Evolutionary conservation across 2,888 invertebrate species (phyloP).

Genomic region (Ectropis crepuscularia): DNA sequence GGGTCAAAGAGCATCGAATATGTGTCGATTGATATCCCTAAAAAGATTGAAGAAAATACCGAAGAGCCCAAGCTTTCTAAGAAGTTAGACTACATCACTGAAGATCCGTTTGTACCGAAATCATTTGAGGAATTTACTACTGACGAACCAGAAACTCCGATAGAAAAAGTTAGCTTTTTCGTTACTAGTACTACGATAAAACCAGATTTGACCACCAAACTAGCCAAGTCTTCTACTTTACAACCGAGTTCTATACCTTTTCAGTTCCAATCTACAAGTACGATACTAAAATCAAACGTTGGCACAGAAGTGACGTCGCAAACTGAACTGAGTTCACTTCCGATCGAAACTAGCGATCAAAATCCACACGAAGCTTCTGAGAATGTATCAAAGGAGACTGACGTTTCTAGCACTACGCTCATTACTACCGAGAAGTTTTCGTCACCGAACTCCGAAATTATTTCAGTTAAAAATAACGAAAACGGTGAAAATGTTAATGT

Average conservation of each 20-base stretch:
- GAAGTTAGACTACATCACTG: conserved; percentile 37
- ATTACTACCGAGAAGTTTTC: conserved; percentile 52
- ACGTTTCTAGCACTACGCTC: conserved; percentile 54
- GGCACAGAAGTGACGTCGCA: conserved; percentile 72
- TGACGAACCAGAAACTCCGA: conserved; percentile 38
- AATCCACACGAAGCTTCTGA: conserved; percentile 70
- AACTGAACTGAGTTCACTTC: conserved; percentile 74
- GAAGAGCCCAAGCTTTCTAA: conserved; percentile 23
- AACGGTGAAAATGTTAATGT: conserved; percentile 62
- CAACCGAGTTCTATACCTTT: conserved; percentile 44
- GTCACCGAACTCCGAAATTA: conserved; percentile 55
- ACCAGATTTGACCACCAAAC: conserved; percentile 41
- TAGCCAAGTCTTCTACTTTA: conserved; percentile 35
- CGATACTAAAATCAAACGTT: conserved; percentile 60
- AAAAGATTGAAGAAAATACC: conserved; percentile 21
- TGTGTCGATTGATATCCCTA: conserved; percentile 30
- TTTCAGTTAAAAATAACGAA: conserved; percentile 55
- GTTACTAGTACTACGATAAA: conserved; percentile 34
- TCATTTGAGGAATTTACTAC: conserved; percentile 29
- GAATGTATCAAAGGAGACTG: conserved; percentile 58
- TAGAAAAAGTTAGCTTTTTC: conserved; percentile 36
- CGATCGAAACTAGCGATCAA: conserved; percentile 77
- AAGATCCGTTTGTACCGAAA: conserved; percentile 22
- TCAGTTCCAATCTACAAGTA: conserved; percentile 58
- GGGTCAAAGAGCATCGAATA: conserved; percentile 39